phyloP scores from a whole-genome alignment of 2,113 vertebrate genomes.

The Odontophorus gujanensis region DNA sequence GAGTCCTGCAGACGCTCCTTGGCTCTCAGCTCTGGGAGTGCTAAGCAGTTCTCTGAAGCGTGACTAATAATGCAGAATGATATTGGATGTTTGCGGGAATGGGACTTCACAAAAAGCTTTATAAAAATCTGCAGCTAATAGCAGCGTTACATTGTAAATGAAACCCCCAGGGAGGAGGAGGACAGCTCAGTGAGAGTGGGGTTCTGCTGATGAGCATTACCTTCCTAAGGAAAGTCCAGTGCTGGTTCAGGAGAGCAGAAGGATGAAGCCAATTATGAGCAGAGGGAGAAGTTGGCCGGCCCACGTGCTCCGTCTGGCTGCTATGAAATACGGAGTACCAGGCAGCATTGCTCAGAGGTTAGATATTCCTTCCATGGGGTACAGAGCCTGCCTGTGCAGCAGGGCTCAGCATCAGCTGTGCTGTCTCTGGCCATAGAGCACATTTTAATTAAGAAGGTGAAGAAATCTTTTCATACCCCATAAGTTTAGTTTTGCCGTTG shows the following conservation, averaged over 20 bases:
- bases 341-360: background rate
- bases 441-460: background rate
- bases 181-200: background rate
- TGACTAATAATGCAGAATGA: slow-evolving; percentile 35
- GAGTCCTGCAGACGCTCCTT: slow-evolving; percentile 46
- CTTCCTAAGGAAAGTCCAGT: background rate
- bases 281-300: background rate
- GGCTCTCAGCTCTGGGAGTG: slow-evolving; percentile 21
- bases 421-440: background rate
- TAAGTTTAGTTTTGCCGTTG: accelerated
- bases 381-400: background rate
- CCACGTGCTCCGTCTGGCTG: background rate
- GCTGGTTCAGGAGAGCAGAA: slow-evolving; percentile 27
- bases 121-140: slow-evolving; percentile 45
- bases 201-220: background rate
- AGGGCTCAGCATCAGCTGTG: background rate
- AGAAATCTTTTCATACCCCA: background rate
- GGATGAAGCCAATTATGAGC: slow-evolving; percentile 31
- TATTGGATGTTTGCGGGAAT: slow-evolving; percentile 22
- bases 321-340: background rate
- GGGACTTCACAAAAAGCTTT: slow-evolving; percentile 41
- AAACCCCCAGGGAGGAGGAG: slow-evolving; percentile 15
- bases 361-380: background rate
- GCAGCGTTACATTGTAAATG: background rate
- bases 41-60: slow-evolving; percentile 44